phyloP scores from a whole-genome alignment of 2,113 vertebrate genomes.

The Tichodroma muraria region DNA sequence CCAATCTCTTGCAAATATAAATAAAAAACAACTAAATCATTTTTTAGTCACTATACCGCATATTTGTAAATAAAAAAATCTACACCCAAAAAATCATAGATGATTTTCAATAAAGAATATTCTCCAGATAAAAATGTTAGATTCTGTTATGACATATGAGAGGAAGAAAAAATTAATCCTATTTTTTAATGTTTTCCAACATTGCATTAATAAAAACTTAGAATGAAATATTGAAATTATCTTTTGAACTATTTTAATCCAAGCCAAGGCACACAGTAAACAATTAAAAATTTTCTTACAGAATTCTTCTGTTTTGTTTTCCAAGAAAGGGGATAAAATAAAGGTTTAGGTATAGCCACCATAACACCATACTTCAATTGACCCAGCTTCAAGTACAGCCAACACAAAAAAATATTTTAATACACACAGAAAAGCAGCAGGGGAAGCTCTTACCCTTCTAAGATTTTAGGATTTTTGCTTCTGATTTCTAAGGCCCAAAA shows the following conservation, averaged over 20 bases:
- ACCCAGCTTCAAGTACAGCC: not conserved
- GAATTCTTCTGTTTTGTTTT: not conserved
- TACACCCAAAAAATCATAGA: not conserved
- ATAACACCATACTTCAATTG: not conserved
- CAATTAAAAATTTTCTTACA: not conserved
- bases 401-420: not conserved
- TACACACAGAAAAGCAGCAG: not conserved
- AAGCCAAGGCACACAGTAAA: not conserved
- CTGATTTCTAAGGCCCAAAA: not conserved
- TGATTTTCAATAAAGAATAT: not conserved
- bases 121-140: not conserved
- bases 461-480: not conserved
- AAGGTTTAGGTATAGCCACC: not conserved
- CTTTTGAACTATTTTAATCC: not conserved
- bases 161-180: not conserved
- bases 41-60: not conserved
- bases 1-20: not conserved
- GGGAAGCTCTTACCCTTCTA: not conserved
- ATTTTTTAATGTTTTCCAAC: not conserved
- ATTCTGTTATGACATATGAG: not conserved
- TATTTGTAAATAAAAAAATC: not conserved
- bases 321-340: not conserved
- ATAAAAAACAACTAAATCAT: not conserved
- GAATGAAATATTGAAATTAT: not conserved
- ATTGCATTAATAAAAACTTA: not conserved